Evolutionary conservation across 35 echinoderm and acorn worm genomes (phyloP), one percentile per base, ranked within the genome.

Genomic region (Chiridota heheva): DNA sequence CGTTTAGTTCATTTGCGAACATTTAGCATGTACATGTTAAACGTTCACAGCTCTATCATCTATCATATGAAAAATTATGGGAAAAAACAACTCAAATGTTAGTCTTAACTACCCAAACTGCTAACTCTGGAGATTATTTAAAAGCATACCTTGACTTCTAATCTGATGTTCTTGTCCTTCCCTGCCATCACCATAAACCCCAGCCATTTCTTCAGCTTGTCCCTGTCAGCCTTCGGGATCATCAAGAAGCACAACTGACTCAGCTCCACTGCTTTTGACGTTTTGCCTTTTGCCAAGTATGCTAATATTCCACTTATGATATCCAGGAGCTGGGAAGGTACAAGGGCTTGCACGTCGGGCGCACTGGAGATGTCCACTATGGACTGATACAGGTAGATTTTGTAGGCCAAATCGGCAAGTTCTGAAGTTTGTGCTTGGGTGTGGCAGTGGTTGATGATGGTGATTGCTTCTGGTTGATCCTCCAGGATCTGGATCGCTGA

Each of bases 121-220:
- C n/a, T n/a, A n/a, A n/a, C n/a, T n/a, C n/a, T n/a, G n/a, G n/a
- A n/a, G n/a, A n/a, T n/a, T n/a, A n/a, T n/a, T n/a, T n/a, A n/a
- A n/a, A n/a, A n/a, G 30, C 56, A 58, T 91, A 98, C 95, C 89
- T 98, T 79, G 28, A 75, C 86, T 41, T 81, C 68, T 37, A 98
- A 59, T 37, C 69, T 84, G 18, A 92, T 57, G 26, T 68, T 56
- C 31, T 76, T 62, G 20, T 82, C 67, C 7, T 81, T 84, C 20
- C 84, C 62, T 20, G 95, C 95, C 31, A 78, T 62, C 0, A 61
- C 78, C 95, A 98, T 98, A 62, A 98, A 98, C 27, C 58, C 47
- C 12, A 98, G 40, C 26, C 91, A 43, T 39, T 55, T 82, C 60
- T 79, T 46, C 51, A 98, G 48, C 27, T 88, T 65, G 0, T 87